These are phyloP conservation scores for Nemoura dubitans DNA, from an alignment of 2,888 invertebrate species.

Conservation along the genomic window DNA sequence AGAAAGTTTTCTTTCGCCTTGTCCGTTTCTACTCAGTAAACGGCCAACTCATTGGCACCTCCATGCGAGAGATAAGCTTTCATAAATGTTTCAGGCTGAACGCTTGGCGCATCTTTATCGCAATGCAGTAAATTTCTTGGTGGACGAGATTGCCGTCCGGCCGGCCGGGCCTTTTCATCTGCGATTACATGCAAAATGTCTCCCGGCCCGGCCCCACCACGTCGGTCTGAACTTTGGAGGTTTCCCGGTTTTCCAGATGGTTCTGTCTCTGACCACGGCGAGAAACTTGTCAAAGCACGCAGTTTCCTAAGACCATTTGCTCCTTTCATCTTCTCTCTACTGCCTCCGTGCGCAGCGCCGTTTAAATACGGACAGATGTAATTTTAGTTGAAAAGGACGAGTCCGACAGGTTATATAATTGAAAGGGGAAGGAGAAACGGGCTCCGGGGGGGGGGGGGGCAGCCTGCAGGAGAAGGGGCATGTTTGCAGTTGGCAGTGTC, in stretches of 20 bases:
- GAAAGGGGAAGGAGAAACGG: constrained; percentile 30
- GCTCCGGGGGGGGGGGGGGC: constrained; percentile 36
- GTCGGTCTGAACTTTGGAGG: constrained; percentile 12
- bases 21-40: no score
- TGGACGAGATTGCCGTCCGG: background rate
- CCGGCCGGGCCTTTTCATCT: background rate
- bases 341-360: constrained; percentile 17
- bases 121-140: background rate
- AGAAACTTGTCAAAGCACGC: constrained; percentile 28
- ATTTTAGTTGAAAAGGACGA: constrained; percentile 43
- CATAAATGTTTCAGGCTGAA: background rate
- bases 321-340: constrained; percentile 32
- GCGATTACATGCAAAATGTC: background rate
- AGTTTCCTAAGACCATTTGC: constrained; percentile 38
- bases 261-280: constrained; percentile 23
- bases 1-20: no score
- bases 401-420: constrained; percentile 40
- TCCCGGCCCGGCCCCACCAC: background rate
- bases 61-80: background rate
- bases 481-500: constrained; percentile 46
- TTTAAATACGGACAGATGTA: constrained; percentile 44
- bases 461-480: constrained; percentile 35
- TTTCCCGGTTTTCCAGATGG: constrained; percentile 12
- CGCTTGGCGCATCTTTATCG: background rate
- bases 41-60: background rate